These are phyloP conservation scores for Dysmachus trigonus DNA, from an alignment of 2,888 invertebrate species.

Conservation along the genomic window DNA sequence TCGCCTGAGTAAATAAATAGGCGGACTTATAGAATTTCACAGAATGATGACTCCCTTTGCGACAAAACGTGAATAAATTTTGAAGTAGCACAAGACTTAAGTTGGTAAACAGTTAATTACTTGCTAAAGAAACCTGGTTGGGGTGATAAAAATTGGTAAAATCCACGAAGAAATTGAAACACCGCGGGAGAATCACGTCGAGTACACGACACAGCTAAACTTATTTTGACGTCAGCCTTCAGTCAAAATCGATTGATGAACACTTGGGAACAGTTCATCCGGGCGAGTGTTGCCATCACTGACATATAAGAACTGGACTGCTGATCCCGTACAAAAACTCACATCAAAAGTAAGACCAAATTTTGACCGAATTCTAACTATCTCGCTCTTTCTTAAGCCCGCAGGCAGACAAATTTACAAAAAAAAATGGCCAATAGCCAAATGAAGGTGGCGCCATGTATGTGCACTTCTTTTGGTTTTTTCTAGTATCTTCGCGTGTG, in stretches of 20 bases:
- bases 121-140: constrained; percentile 16
- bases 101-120: neutral
- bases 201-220: constrained; percentile 12
- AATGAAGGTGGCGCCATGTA: too few species aligned
- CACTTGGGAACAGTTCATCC: neutral
- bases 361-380: too few species aligned
- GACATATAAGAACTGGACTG: too few species aligned
- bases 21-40: neutral
- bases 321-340: too few species aligned
- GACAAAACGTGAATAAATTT: neutral
- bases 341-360: too few species aligned
- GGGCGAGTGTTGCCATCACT: neutral
- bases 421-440: too few species aligned
- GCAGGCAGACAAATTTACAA: too few species aligned
- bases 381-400: too few species aligned
- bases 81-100: neutral
- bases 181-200: constrained; percentile 11
- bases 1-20: neutral
- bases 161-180: neutral
- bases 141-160: neutral
- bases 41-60: neutral
- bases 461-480: too few species aligned
- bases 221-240: constrained; percentile 33
- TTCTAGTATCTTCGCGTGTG: too few species aligned
- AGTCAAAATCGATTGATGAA: constrained; percentile 27